Evolutionary conservation across 2,888 invertebrate species (phyloP).

Genomic region (Diabrotica balteata): DNA sequence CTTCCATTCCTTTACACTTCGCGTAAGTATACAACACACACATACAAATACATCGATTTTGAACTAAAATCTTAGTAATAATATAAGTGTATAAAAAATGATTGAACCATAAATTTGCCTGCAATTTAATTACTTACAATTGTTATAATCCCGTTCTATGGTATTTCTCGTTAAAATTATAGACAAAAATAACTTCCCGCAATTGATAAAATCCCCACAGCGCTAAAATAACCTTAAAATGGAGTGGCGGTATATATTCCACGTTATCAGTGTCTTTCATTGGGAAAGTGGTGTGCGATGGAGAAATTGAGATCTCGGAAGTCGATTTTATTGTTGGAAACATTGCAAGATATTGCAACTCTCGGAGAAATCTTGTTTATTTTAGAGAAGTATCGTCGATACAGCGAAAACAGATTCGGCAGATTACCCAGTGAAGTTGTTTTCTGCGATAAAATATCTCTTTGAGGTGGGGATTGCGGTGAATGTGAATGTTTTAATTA

Average conservation of each 20-base stretch:
- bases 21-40: too few relatives aligned
- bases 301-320: conserved; percentile 23
- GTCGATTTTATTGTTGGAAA: conserved; percentile 21
- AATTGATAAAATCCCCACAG: neutral
- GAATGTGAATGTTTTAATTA: neutral
- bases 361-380: conserved; percentile 22
- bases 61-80: too few relatives aligned
- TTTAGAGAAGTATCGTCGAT: conserved; percentile 18
- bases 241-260: conserved; percentile 10
- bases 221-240: conserved; percentile 15
- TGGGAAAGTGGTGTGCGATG: conserved; percentile 21
- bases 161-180: too few relatives aligned
- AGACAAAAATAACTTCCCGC: too few relatives aligned
- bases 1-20: too few relatives aligned
- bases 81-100: too few relatives aligned
- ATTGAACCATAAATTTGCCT: too few relatives aligned
- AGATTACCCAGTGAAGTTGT: conserved; percentile 10
- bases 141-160: too few relatives aligned
- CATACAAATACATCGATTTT: too few relatives aligned
- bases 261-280: conserved; percentile 18
- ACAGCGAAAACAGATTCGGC: conserved; percentile 14
- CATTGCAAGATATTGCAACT: conserved; percentile 23
- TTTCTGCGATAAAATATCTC: neutral
- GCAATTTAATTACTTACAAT: too few relatives aligned
- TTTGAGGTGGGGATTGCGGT: neutral